Evolutionary conservation across 1,140 invertebrate genomes (phyloP), one percentile per base, ranked within the genome.

Genomic region (Neoseiulus cucumeris): DNA sequence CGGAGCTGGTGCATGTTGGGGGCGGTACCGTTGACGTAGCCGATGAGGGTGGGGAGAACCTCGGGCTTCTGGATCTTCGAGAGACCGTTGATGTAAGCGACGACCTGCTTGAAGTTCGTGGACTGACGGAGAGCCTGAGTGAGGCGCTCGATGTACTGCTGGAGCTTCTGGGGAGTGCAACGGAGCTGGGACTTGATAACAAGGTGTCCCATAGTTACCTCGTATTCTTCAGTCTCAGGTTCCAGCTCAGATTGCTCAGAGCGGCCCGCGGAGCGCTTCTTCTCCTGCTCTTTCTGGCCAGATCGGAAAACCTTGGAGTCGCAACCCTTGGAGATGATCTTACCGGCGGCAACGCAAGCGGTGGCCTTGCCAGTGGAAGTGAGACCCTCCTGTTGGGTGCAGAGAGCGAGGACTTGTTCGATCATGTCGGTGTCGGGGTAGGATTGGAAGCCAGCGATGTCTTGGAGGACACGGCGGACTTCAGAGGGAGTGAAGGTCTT

Each of bases 371-470:
- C 51, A 25, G 22, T 59, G 51, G 51, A 25, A 20, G 51, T 59
- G 9, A 59, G 51, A n/a, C 51, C 22, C 51, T 59, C 25, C 17
- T 33, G 12, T 9, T 20, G 17, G 51, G 33, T 25, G 33, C 51
- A 59, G 51, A 59, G 51, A 33, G 2, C 51, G 33, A 59, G 51
- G 4, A 59, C 17, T 33, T 25, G 51, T 33, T 59, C 51, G 22
- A 59, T 59, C 51, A 59, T 59, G 17, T 59, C 51, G 22, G 51
- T 59, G 51, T 59, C 51, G 51, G 51, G 51, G 51, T 59, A 59
- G 22, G 51, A 59, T 33, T 59, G 51, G 51, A 59, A 59, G 9
- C 25, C 51, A 59, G 51, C 51, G 51, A 59, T 59, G 51, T 59
- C 51, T 20, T 59, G 51, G 22, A 59, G 51, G 22, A 59, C 22